Percentiles rank a stretch among this genome's conserved stretches.
Evolutionary conservation across 2,797 vertebrate species (phyloP).

Genomic region (Danio aesculapii): DNA sequence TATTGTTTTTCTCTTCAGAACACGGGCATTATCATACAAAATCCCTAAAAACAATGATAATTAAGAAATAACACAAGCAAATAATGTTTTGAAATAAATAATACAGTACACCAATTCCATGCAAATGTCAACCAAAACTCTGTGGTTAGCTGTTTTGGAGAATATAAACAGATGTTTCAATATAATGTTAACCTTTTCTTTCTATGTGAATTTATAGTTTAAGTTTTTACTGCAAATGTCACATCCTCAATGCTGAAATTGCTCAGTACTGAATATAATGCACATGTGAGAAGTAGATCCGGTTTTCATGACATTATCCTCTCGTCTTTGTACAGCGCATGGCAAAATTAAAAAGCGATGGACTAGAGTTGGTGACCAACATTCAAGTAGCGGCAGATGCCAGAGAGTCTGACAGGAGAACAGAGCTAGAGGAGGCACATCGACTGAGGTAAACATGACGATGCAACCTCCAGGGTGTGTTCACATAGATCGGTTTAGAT

Average conservation of each 20-base stretch:
- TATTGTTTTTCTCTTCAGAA: background rate
- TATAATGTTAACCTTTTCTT: too few relatives aligned
- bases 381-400: slow-evolving; percentile 82
- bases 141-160: too few relatives aligned
- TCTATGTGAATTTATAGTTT: too few relatives aligned
- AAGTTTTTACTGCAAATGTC: too few relatives aligned
- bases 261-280: background rate
- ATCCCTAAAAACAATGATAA: background rate
- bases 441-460: slow-evolving; percentile 75
- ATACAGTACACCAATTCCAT: too few relatives aligned
- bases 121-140: too few relatives aligned
- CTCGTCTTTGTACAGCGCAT: slow-evolving; percentile 70
- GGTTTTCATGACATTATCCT: background rate
- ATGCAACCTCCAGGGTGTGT: background rate
- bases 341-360: slow-evolving; percentile 75
- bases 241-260: too few relatives aligned
- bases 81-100: background rate
- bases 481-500: too few relatives aligned
- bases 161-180: too few relatives aligned
- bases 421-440: slow-evolving; percentile 74
- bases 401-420: slow-evolving; percentile 77
- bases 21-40: background rate
- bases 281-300: background rate
- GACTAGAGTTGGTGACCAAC: slow-evolving; percentile 79
- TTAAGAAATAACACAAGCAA: background rate